These are phyloP conservation scores for Lutjanus campechanus DNA, from an alignment of 2,797 vertebrate species.

Conservation along the genomic window DNA sequence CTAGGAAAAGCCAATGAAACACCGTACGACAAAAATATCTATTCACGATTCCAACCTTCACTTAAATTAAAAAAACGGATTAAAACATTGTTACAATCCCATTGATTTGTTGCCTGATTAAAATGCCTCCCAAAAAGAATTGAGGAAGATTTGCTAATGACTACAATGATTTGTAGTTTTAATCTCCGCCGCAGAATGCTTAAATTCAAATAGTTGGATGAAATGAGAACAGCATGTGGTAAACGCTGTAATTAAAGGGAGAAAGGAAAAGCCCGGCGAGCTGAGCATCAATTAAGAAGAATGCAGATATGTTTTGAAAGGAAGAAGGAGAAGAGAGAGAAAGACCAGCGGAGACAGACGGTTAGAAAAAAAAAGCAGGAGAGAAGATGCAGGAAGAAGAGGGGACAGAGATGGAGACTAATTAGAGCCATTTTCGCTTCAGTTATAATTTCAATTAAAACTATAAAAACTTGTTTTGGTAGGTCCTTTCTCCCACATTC, in stretches of 20 bases:
- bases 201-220: constrained; percentile 49
- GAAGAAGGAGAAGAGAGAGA: constrained; percentile 1
- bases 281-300: constrained; percentile 53
- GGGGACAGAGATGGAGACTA: constrained; percentile 22
- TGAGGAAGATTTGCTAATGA: constrained; percentile 60
- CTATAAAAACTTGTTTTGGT: constrained; percentile 4
- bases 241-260: constrained; percentile 68
- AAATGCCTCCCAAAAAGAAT: constrained; percentile 49
- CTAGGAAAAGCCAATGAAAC: constrained; percentile 24
- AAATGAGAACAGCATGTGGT: constrained; percentile 61
- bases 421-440: constrained; percentile 44
- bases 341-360: neutral
- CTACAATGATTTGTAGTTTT: constrained; percentile 59
- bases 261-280: constrained; percentile 41
- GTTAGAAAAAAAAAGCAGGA: neutral
- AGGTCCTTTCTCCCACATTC: constrained; percentile 1
- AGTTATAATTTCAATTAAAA: constrained; percentile 46
- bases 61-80: constrained; percentile 41
- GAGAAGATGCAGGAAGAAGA: constrained; percentile 5
- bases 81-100: constrained; percentile 50
- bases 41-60: constrained; percentile 35
- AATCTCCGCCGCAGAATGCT: constrained; percentile 50
- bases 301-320: constrained; percentile 45
- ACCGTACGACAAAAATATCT: constrained; percentile 13
- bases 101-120: constrained; percentile 67